Evolutionary conservation across 2,797 vertebrate species (phyloP).

Genomic region (Clarias pachynema): DNA sequence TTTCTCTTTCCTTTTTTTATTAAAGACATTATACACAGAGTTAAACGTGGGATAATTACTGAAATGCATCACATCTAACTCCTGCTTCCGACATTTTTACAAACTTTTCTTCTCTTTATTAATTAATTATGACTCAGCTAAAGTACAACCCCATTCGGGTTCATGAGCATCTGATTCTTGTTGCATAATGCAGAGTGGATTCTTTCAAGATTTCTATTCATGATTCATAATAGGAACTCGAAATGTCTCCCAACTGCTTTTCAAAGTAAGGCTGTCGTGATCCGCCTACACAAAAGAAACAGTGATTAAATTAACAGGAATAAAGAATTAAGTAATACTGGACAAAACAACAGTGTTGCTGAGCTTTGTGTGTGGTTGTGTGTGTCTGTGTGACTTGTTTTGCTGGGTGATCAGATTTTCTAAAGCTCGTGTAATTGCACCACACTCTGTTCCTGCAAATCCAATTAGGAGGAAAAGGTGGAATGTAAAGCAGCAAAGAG

Average conservation of each 20-base stretch:
- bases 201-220: constrained; percentile 7
- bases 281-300: constrained; percentile 21
- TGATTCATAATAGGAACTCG: background rate
- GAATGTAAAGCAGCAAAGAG: constrained; percentile 39
- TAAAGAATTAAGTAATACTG: constrained; percentile 6
- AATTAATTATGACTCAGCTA: constrained; percentile 6
- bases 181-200: constrained; percentile 14
- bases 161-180: background rate
- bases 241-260: background rate
- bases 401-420: constrained; percentile 20
- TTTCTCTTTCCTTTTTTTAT: background rate
- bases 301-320: constrained; percentile 19
- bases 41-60: background rate
- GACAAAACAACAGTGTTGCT: constrained; percentile 6
- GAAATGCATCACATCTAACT: background rate
- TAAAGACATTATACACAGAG: background rate
- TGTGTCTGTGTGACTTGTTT: background rate
- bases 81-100: background rate
- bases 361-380: background rate
- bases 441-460: constrained; percentile 48
- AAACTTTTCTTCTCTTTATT: background rate
- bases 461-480: constrained; percentile 53
- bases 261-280: background rate
- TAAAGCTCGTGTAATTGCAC: constrained; percentile 30
- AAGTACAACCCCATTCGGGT: background rate